Conservation (phyloP, 2,113 vertebrate genomes). For the Pagrus major region DNA sequence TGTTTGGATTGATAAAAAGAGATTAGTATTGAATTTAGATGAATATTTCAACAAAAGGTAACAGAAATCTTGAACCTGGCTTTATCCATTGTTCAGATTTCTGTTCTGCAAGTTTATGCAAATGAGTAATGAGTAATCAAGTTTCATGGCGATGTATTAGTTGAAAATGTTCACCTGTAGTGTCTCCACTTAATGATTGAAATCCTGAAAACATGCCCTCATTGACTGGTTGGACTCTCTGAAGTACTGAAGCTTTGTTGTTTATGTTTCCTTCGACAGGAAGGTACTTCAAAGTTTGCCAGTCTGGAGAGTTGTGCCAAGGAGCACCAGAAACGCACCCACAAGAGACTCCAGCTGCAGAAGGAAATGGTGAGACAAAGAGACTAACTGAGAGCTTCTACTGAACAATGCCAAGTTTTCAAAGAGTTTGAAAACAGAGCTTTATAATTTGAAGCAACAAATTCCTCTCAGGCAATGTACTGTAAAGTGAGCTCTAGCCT, state of each 20-base stretch:
- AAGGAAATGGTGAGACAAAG: slow-evolving; percentile 90
- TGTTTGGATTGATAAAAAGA: too few relatives aligned
- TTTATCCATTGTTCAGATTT: too few relatives aligned
- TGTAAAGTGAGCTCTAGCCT: slow-evolving; percentile 35
- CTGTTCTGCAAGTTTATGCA: too few relatives aligned
- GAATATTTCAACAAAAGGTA: too few relatives aligned
- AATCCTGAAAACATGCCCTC: slow-evolving; percentile 11
- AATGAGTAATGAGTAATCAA: too few relatives aligned
- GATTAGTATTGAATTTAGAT: too few relatives aligned
- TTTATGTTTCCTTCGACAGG: slow-evolving; percentile 80
- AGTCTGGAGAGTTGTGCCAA: slow-evolving; percentile 93
- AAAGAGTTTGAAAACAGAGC: slow-evolving; percentile 22
- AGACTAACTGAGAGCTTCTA: background rate
- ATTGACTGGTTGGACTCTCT: slow-evolving; percentile 2
- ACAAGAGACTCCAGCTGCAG: slow-evolving; percentile 92
- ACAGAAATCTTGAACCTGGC: too few relatives aligned
- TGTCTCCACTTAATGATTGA: too few relatives aligned
- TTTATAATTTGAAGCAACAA: slow-evolving; percentile 37
- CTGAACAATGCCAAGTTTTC: background rate
- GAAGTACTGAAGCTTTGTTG: slow-evolving; percentile 15
- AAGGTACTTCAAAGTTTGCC: slow-evolving; percentile 97
- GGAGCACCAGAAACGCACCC: slow-evolving; percentile 95
- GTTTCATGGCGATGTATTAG: too few relatives aligned
- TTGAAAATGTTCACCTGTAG: too few relatives aligned
- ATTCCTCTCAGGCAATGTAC: slow-evolving; percentile 42